Evolutionary conservation across 1,140 invertebrate genomes (phyloP), one percentile per base, ranked within the genome.

Genomic region (Archivesica marissinica): DNA sequence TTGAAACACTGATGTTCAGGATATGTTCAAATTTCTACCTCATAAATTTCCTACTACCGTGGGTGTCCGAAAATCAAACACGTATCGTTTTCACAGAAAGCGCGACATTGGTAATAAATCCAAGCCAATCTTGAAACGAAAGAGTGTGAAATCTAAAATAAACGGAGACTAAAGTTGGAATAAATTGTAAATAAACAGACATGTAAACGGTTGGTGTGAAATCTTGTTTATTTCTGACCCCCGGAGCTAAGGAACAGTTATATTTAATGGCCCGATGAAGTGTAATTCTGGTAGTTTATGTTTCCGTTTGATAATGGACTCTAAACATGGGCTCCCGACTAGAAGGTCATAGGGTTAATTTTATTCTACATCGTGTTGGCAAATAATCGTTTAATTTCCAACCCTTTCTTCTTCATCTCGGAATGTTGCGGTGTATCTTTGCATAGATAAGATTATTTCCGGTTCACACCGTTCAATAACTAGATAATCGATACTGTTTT

Each of bases 161-260:
- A 72, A 44, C 13, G 9, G 11, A 17, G 15, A 25, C 4, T 47
- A 0, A 50, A 30, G 33, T 30, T 33, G n/a, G 50, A 33, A 50
- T 72, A 50, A 50, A 72, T 47, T 72, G 41, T 33, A 72, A 47
- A 72, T 30, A 47, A 72, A 72, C 33, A 41, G 38, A 11, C 13
- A 35, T 44, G 38, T 38, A 72, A 72, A 72, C 41, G 41, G 68
- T 72, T 72, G 68, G 68, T 72, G 68, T 72, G 68, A 72, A 72
- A 72, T 47, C 41, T 72, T 15, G 68, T 72, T 50, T 72, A 72
- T 72, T 72, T 44, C 39, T 2, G 38, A 33, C 41, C 68, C 41
- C 41, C n/a, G 41, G 25, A 72, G 68, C 28, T 52, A 44, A 2
- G 50, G 9, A 47, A 72, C 39, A 47, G 44, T 72, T 72, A 47